Percentiles rank a stretch among this genome's conserved stretches.
Evolutionary conservation across 2,888 invertebrate genomes (phyloP).

Genomic region (Spisula subtruncata): DNA sequence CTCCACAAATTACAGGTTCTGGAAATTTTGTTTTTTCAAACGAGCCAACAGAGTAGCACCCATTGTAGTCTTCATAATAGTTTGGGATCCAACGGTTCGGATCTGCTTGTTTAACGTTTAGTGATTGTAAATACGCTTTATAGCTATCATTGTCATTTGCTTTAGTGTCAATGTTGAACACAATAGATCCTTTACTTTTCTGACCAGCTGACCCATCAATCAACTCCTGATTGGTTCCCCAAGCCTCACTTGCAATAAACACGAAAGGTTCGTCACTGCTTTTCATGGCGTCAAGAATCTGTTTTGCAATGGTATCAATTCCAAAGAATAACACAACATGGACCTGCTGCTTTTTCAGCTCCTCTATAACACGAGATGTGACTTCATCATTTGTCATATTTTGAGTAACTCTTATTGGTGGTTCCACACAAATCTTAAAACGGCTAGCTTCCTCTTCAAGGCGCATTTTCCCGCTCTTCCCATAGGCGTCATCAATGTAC

Average conservation of each 20-base stretch:
- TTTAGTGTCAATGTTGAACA: constrained; percentile 72
- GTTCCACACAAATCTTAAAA: constrained; percentile 79
- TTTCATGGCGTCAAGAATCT: constrained; percentile 71
- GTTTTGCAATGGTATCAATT: constrained; percentile 72
- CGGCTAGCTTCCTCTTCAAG: constrained; percentile 71
- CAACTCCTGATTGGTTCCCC: constrained; percentile 76
- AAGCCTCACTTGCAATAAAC: constrained; percentile 82
- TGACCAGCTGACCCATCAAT: constrained; percentile 62
- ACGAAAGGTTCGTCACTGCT: constrained; percentile 53
- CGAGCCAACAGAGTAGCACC: constrained; percentile 76
- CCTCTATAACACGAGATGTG: constrained; percentile 25
- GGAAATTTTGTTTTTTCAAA: constrained; percentile 66
- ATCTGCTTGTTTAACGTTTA: constrained; percentile 43
- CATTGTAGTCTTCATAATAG: constrained; percentile 77
- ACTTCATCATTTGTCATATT: constrained; percentile 52
- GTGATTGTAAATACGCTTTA: constrained; percentile 60
- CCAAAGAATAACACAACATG: constrained; percentile 79
- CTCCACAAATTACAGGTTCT: constrained; percentile 4
- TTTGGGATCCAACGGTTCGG: constrained; percentile 77
- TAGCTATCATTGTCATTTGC: constrained; percentile 54
- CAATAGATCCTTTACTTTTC: constrained; percentile 75
- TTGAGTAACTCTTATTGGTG: constrained; percentile 67
- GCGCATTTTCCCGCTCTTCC: constrained; percentile 73
- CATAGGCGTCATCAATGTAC: constrained; percentile 79
- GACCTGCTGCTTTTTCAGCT: constrained; percentile 52